Conservation (phyloP, 30 jellyfish, hydroid and myxozoan genomes). For the Aurelia coerulea region DNA sequence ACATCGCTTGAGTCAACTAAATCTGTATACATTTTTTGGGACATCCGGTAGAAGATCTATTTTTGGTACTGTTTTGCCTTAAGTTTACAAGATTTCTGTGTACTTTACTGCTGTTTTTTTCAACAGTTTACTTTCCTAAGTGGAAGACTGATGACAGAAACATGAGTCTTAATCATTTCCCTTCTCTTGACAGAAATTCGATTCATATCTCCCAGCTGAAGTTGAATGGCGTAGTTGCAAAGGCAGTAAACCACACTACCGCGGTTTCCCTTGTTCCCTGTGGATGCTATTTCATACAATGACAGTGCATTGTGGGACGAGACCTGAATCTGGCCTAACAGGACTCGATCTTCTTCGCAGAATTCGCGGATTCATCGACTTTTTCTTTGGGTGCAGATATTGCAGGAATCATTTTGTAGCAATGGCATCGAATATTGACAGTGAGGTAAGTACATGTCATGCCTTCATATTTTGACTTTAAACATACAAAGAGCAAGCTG, state of each 20-base stretch:
- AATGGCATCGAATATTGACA: slow-evolving; percentile 78
- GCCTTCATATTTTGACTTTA: neutral
- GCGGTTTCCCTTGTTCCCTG: slow-evolving; percentile 97
- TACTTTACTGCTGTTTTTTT: no score
- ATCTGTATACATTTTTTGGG: no score
- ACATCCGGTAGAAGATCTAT: no score
- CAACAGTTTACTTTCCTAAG: no score
- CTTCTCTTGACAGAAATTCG: slow-evolving; percentile 58
- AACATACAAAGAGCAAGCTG: no score
- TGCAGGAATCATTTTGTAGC: slow-evolving; percentile 96
- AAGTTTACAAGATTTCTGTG: no score
- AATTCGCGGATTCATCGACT: slow-evolving; percentile 78
- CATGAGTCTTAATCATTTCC: neutral
- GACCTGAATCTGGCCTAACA: slow-evolving; percentile 44
- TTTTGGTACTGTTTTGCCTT: no score
- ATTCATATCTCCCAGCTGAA: slow-evolving; percentile 82
- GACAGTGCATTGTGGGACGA: slow-evolving; percentile 86
- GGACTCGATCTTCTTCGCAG: slow-evolving; percentile 72
- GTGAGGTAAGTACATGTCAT: slow-evolving; percentile 54
- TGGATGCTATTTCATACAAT: slow-evolving; percentile 91
- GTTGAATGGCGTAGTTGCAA: slow-evolving; percentile 86
- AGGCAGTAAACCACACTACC: slow-evolving; percentile 86
- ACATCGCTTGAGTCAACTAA: no score
- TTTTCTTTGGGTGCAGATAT: slow-evolving; percentile 85
- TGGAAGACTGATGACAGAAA: no score